Conservation (phyloP, 2,888 invertebrate genomes). For the Phalera bucephala region DNA sequence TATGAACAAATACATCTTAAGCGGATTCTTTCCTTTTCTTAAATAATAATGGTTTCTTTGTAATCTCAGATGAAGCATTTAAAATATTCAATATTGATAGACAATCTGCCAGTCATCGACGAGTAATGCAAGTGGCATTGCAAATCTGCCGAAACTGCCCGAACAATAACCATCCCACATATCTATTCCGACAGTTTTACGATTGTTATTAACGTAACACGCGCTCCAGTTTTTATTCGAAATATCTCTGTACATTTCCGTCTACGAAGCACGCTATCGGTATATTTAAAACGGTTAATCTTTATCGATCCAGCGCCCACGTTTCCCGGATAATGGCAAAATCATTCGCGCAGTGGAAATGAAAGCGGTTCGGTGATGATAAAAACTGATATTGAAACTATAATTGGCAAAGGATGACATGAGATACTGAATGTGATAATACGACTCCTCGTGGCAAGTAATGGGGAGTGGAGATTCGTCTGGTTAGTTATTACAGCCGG, state of each 20-base stretch:
- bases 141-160: background rate
- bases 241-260: constrained; percentile 14
- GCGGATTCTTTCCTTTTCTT: too few species aligned
- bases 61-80: too few species aligned
- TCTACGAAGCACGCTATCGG: constrained; percentile 13
- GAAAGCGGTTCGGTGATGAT: constrained; percentile 30
- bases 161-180: constrained; percentile 1
- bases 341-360: constrained; percentile 38
- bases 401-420: constrained; percentile 4
- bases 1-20: too few species aligned
- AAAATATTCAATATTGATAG: too few species aligned
- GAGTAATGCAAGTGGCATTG: background rate
- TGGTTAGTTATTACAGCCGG: too few species aligned
- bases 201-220: background rate
- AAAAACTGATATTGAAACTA: constrained; percentile 5
- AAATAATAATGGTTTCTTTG: too few species aligned
- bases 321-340: constrained; percentile 40
- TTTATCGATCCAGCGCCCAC: constrained; percentile 19
- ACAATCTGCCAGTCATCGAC: background rate
- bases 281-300: constrained; percentile 24
- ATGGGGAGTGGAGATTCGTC: too few species aligned
- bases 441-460: too few species aligned
- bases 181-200: background rate
- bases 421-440: too few species aligned
- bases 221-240: constrained; percentile 18